Conservation (phyloP, 2,113 vertebrate genomes). For the Empidonax alnorum region DNA sequence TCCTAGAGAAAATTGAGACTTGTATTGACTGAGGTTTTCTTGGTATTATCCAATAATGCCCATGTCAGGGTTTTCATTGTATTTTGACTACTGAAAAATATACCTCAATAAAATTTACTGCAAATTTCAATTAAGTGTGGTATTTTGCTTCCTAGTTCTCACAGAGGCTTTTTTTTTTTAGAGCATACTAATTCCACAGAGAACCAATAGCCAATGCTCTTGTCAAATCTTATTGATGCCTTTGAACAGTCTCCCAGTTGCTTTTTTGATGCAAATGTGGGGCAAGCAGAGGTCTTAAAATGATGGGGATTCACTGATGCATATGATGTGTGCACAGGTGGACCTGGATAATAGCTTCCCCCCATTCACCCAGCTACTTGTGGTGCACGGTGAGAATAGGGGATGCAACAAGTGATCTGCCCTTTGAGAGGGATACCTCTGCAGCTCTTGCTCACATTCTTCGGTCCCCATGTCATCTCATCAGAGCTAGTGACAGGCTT, state of each 20-base stretch:
- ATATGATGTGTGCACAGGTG: fast-evolving
- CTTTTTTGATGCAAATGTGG: neutral
- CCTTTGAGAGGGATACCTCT: neutral
- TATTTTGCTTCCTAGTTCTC: neutral
- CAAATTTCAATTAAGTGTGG: neutral
- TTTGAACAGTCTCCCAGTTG: neutral
- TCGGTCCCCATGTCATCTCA: neutral
- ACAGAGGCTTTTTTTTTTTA: neutral
- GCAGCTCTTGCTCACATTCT: neutral
- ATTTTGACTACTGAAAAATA: neutral
- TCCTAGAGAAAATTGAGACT: neutral
- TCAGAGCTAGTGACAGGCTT: neutral
- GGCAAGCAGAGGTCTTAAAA: neutral
- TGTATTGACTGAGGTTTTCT: neutral
- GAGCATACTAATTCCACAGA: neutral
- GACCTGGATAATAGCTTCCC: neutral
- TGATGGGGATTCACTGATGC: neutral
- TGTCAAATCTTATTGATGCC: neutral
- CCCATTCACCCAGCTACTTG: neutral
- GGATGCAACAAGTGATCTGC: neutral
- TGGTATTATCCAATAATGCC: neutral
- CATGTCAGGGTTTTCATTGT: neutral
- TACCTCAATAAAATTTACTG: neutral
- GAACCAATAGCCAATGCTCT: neutral
- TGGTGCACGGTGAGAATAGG: neutral